Base-by-base conservation (phyloP, 1,140 invertebrate genomes). In the Drosophila kanapiae region DNA sequence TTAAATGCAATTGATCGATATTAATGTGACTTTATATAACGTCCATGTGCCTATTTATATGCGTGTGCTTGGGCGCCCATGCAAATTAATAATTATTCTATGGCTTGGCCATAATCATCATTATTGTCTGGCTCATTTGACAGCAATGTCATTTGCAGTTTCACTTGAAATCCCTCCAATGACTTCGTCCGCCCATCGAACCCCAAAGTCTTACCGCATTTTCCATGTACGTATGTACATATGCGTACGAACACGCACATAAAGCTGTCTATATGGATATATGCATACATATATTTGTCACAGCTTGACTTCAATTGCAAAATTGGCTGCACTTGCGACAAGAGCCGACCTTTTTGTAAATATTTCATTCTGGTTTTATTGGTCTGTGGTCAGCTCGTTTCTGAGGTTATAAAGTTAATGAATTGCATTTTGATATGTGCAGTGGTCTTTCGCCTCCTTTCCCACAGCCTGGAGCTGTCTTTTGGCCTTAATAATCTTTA, bases 381-480 rank as follows among this genome's bases (percentile, higher is more conserved):
- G 42, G 67, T 56, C 43, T 82, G 76, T 45, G 68, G 68, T 65
- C 43, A 60, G 45, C 57, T 75, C 61, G 60, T 43, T 58, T 38
- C 43, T 54, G 76, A 75, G 70, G 70, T 70, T 62, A 59, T 54
- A 63, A 70, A 80, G 76, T 65, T 80, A 83, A 83, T 84, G 70
- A 76, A 83, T 84, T 84, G 75, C 40, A 65, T 48, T 75, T 68
- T 65, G 47, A 83, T 78, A 60, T 74, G 70, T 74, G 54, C 42
- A 51, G 54, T 60, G 70, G 65, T 40, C 35, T 49, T 59, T 33
- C 31, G 8, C 51, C 51, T 33, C 33, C 33, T 14, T 38, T 57
- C 33, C 23, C 43, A 8, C 11, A 40, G 51, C 31, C 37, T 13
- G 18, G 37, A 16, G 18, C 54, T 31, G 42, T 48, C 43, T 35